Evolutionary conservation across 2,797 vertebrate genomes (phyloP), one percentile per base, ranked within the genome.

Genomic region (Rhynchotus rufescens): DNA sequence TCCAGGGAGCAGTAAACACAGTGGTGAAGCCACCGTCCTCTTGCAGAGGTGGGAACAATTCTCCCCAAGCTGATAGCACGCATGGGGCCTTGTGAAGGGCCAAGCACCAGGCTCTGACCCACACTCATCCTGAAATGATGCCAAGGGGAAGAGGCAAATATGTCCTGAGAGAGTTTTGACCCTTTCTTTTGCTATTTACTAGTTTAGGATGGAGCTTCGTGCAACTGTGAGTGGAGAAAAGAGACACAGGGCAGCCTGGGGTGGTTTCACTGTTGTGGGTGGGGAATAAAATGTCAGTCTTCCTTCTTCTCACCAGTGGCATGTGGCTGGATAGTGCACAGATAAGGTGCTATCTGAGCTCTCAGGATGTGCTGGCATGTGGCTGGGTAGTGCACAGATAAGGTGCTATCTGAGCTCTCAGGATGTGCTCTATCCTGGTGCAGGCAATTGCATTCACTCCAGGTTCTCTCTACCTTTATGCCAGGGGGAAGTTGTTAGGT

Each of bases 11-110:
- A 75, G 17, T 6, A 71, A 54, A 11, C 28, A 82, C 19, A 20
- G 13, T 65, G 78, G 49, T 57, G 74, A 77, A 91, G 57, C 61
- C 62, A 54, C 62, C 49, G 16, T 30, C 34, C 66, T 45, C 61
- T 75, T 84, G 59, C 51, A 59, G 45, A 68, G 54, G 40, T 7
- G 38, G 77, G 80, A 93, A 83, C 56, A 44, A 12, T 4, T 51
- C 1, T 0, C 5, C n/a, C 51, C 10, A 2, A 17, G 34, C 36
- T 12, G 15, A 23, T 52, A 38, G 62, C 25, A 45, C 10, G 11
- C 21, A 5, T 14, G 0, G 0, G 52, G 16, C 15, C 52, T 56
- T 30, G 17, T 19, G 28, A n/a, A 30, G 28, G 52, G 16, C 52
- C 28, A n/a, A 11, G 6, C 49, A 38, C 59, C 28, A 22, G 45